Base-by-base conservation (phyloP, 23 tunicate genomes). In the Oikopleura albicans region DNA sequence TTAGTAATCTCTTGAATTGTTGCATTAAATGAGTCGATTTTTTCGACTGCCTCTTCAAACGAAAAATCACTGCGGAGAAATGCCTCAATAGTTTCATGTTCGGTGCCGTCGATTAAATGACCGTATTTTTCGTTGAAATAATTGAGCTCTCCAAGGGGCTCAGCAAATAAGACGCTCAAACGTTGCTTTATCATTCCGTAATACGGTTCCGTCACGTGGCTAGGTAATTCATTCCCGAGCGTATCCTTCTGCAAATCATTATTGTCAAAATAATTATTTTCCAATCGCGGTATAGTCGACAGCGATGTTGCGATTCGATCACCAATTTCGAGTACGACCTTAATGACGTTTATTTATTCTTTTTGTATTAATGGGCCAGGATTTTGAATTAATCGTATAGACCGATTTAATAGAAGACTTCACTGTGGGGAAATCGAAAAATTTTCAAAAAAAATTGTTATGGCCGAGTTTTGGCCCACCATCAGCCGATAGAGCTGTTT, bases 211-310 rank as follows among this genome's bases (percentile, higher is more conserved):
- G 35, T 29, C 37, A 71, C 36, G 37, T 16, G 27, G 37, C 34
- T 12, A 16, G 79, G 79, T 12, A 71, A 29, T 12, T 34, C 33
- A 92, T 96, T 36, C 87, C 89, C 71, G 88, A 87, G 87, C 87
- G 90, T 89, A 91, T 87, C 85, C 94, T 94, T 40, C 88, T 84
- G 40, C 88, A 57, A 40, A 94, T 88, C 22, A 87, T 94, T 40
- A 88, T 71, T 0, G 88, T 89, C 39, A 66, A 75, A 40, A 91
- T n/a, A 22, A 90, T 85, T 57, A 87, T 85, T 27, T 4, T 71
- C 79, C 34, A 71, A 12, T 16, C 27, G 79, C 31, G 79, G 79
- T 16, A 71, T 16, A 39, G 87, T 79, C 4, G 39, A 84, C 33
- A 83, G 39, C 28, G 49, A 86, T 34, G 33, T 84, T n/a, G 49